These are phyloP conservation scores for Acipenser oxyrinchus DNA, from an alignment of 2,797 vertebrate genomes.

Conservation along the genomic window DNA sequence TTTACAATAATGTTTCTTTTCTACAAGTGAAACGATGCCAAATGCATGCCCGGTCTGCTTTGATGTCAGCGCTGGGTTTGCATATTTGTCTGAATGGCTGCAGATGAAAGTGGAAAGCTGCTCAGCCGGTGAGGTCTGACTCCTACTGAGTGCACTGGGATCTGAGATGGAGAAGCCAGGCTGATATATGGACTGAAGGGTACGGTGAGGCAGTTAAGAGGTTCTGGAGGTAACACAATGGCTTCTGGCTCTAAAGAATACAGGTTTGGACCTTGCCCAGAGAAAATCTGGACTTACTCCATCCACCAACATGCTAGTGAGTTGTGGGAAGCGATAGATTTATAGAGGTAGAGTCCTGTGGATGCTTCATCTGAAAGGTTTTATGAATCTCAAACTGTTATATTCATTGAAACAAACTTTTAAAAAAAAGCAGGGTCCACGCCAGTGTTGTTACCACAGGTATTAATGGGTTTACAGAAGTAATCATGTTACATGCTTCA, in stretches of 20 bases:
- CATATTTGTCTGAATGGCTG: neutral
- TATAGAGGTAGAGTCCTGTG: constrained; percentile 11
- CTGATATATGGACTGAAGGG: no score
- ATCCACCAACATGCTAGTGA: constrained; percentile 16
- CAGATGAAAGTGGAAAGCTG: neutral
- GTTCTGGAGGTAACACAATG: constrained; percentile 10
- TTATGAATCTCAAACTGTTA: no score
- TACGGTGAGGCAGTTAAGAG: neutral
- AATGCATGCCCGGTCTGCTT: constrained; percentile 8
- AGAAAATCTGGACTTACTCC: constrained; percentile 18
- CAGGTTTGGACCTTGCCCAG: no score
- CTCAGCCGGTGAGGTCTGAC: no score
- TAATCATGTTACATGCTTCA: no score
- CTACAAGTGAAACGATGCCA: neutral
- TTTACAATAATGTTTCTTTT: constrained; percentile 31
- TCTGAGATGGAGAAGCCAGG: no score
- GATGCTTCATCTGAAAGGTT: constrained; percentile 4
- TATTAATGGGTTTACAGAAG: no score
- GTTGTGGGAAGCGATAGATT: constrained; percentile 5
- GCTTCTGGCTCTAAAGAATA: neutral
- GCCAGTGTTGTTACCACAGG: no score
- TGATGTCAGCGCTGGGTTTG: neutral
- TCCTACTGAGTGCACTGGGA: no score
- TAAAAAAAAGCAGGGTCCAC: no score
- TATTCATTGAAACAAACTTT: no score